Conservation (phyloP, 2,888 invertebrate genomes). For the Cephus rjabovi region DNA sequence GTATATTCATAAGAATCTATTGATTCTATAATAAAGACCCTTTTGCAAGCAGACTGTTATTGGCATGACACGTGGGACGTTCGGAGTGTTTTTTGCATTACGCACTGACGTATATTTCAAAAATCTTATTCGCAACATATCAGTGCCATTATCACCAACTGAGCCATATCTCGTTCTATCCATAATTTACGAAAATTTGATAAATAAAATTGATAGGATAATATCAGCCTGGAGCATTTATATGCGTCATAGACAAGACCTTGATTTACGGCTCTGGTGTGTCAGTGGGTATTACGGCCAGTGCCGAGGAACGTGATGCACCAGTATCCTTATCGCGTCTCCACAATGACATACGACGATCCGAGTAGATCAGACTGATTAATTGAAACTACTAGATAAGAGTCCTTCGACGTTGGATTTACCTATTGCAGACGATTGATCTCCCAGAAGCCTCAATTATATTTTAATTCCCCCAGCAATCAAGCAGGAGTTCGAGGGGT, state of each 20-base stretch:
- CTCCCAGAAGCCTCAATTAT: background rate
- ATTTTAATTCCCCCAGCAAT: constrained; percentile 26
- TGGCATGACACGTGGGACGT: background rate
- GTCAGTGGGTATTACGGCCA: constrained; percentile 41
- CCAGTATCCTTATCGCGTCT: background rate
- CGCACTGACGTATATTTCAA: too few relatives aligned
- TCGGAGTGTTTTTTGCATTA: background rate
- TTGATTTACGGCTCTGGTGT: constrained; percentile 17
- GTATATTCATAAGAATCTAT: too few relatives aligned
- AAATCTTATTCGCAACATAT: background rate
- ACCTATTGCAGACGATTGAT: background rate
- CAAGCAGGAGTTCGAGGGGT: constrained; percentile 30
- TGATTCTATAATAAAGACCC: background rate
- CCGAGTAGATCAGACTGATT: background rate
- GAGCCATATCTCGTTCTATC: background rate
- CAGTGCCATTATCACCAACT: background rate
- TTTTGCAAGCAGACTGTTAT: background rate
- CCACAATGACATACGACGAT: background rate
- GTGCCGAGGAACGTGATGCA: constrained; percentile 28
- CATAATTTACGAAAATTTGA: background rate
- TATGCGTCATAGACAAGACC: background rate
- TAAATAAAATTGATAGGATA: background rate
- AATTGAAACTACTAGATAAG: background rate
- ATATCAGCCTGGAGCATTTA: background rate
- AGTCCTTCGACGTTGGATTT: background rate